phyloP scores from a whole-genome alignment of 2,113 vertebrate genomes.

The Solenodon paradoxus region DNA sequence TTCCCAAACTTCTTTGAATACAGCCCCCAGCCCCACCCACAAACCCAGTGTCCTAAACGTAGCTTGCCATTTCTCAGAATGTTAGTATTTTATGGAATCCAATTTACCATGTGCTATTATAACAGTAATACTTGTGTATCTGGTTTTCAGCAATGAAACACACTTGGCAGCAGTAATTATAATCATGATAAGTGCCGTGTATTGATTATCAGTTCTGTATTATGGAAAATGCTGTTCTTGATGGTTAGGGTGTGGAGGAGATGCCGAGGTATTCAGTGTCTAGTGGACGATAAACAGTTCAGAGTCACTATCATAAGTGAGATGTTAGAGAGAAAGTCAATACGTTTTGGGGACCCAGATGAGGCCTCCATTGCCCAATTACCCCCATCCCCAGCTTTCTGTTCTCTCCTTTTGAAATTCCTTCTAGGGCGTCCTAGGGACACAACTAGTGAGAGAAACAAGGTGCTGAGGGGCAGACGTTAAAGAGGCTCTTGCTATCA shows the following conservation, averaged over 20 bases:
- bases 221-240: background rate
- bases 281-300: background rate
- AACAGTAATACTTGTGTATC: background rate
- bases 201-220: background rate
- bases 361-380: background rate
- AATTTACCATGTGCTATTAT: background rate
- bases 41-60: background rate
- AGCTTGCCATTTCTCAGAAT: background rate
- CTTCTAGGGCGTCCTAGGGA: background rate
- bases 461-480: background rate
- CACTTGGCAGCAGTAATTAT: too few species aligned
- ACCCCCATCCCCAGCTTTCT: background rate
- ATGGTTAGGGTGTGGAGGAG: background rate
- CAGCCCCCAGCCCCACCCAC: too few species aligned
- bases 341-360: accelerated
- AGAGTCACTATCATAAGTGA: background rate
- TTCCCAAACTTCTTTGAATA: background rate
- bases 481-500: background rate
- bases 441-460: background rate
- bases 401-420: background rate
- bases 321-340: background rate
- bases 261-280: background rate
- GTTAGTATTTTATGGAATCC: background rate
- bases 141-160: background rate
- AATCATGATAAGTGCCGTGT: background rate